These are phyloP conservation scores for Hyperoplus lanceolatus DNA, from an alignment of 2,797 vertebrate genomes.

Conservation along the genomic window DNA sequence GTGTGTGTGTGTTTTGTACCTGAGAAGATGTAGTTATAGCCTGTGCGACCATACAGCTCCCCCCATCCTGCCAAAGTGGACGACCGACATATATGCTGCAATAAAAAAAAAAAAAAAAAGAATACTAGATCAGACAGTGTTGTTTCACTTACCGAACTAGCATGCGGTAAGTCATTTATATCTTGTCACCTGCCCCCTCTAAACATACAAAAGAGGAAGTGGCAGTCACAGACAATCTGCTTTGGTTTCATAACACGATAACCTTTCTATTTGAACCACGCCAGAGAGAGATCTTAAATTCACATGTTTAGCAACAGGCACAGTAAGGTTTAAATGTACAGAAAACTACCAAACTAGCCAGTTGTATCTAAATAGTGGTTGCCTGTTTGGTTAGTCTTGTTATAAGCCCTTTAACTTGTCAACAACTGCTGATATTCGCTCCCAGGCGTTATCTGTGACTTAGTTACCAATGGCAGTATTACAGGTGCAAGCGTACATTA, in stretches of 20 bases:
- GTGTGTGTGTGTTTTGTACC: slow-evolving; percentile 78
- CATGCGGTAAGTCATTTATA: neutral
- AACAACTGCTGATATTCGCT: neutral
- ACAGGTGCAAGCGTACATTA: neutral
- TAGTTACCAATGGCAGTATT: neutral
- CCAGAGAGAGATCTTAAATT: neutral
- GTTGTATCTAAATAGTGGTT: neutral
- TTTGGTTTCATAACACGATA: neutral
- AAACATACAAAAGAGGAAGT: slow-evolving; percentile 2
- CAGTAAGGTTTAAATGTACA: neutral
- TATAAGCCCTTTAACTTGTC: neutral
- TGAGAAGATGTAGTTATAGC: slow-evolving; percentile 99
- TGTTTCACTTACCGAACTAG: neutral
- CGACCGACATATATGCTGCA: slow-evolving; percentile 96
- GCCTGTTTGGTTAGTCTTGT: neutral
- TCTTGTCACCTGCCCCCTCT: neutral
- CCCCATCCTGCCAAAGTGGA: slow-evolving; percentile 98
- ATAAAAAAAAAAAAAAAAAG: slow-evolving; percentile 10
- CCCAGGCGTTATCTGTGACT: neutral
- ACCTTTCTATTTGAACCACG: too few relatives aligned
- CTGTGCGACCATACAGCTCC: slow-evolving; percentile 96
- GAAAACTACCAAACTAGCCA: neutral
- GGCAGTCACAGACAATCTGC: neutral
- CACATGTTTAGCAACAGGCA: neutral
- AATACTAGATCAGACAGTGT: neutral